Evolutionary conservation across 30 jellyfish, hydroid and myxozoan genomes (phyloP), one percentile per base, ranked within the genome.

Genomic region (Hydra vulgaris): DNA sequence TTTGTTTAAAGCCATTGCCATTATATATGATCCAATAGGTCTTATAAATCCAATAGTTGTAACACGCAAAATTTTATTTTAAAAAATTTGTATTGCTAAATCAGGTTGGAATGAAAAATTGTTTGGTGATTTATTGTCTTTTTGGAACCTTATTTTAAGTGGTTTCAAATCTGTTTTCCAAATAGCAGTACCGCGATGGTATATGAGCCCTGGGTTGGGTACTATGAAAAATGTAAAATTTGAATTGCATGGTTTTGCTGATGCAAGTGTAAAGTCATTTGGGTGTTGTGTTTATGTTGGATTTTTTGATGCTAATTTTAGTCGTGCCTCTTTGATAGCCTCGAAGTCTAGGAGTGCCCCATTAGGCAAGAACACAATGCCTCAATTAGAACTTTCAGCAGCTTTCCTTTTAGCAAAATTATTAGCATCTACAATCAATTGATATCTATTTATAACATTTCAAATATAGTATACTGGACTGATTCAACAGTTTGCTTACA

Each of bases 401-500:
- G n/a, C 71, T 15, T 17, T 56, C 18, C 71, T 17, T 56, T 56
- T 56, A 56, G 71, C 71, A 15, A 56, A 56, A 56, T 56, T 56
- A n/a, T 15, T 56, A n/a, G 18, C n/a, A 56, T 15, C 71, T 56
- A 56, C n/a, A 56, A 56, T 56, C 18, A 56, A 56, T n/a, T 56
- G 71, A 56, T 15, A 56, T 15, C n/a, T 56, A n/a, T 56, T 17
- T 56, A 56, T 56, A 56, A 56, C n/a, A 56, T 56, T n/a, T 56
- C 71, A 56, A 56, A 56, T n/a, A n/a, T 56, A 15, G n/a, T n/a
- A 15, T 56, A n/a, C 71, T 56, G 71, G 71, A 56, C 71, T 15
- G 71, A 56, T 56, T 56, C 71, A 17, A 56, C 71, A n/a, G 71
- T 56, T 56, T 56, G 71, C 71, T 56, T 56, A 56, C 71, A 56